Percentiles rank a stretch among this genome's conserved stretches.
Evolutionary conservation across 2,888 invertebrate species (phyloP).

Genomic region (Biston betularia): DNA sequence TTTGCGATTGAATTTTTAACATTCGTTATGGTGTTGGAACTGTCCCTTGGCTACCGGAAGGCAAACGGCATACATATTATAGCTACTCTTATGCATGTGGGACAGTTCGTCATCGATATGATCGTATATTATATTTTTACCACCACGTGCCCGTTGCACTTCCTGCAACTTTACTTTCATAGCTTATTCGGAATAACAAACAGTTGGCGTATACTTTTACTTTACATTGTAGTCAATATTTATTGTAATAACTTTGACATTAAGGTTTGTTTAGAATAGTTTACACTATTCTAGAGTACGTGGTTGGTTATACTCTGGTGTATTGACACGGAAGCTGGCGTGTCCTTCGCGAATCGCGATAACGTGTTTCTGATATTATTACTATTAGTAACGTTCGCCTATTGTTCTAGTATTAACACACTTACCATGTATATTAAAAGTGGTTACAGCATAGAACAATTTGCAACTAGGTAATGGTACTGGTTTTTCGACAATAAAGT

Average conservation of each 20-base stretch:
- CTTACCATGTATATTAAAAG: constrained; percentile 9
- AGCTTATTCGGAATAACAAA: constrained; percentile 49
- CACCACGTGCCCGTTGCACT: constrained; percentile 56
- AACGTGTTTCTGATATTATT: constrained; percentile 25
- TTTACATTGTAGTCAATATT: constrained; percentile 5
- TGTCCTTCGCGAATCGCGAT: constrained; percentile 17
- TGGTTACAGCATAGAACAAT: constrained; percentile 2
- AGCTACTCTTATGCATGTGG: constrained; percentile 61
- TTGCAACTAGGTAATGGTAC: neutral
- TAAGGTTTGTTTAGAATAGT: constrained; percentile 3
- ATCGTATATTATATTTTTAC: constrained; percentile 46
- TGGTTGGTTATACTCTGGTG: neutral
- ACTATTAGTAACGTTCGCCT: neutral
- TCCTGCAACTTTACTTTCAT: constrained; percentile 65
- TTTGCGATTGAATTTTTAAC: constrained; percentile 11
- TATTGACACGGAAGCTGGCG: constrained; percentile 5
- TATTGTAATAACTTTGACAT: neutral
- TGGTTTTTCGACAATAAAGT: neutral
- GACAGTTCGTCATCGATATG: constrained; percentile 60
- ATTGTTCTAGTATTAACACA: constrained; percentile 9
- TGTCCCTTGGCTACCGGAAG: constrained; percentile 68
- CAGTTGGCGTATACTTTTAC: constrained; percentile 32
- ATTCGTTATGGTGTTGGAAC: constrained; percentile 59
- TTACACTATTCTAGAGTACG: neutral
- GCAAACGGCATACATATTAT: constrained; percentile 66